Evolutionary conservation across 2,797 vertebrate genomes (phyloP), one percentile per base, ranked within the genome.

Genomic region (Garrulus glandarius): DNA sequence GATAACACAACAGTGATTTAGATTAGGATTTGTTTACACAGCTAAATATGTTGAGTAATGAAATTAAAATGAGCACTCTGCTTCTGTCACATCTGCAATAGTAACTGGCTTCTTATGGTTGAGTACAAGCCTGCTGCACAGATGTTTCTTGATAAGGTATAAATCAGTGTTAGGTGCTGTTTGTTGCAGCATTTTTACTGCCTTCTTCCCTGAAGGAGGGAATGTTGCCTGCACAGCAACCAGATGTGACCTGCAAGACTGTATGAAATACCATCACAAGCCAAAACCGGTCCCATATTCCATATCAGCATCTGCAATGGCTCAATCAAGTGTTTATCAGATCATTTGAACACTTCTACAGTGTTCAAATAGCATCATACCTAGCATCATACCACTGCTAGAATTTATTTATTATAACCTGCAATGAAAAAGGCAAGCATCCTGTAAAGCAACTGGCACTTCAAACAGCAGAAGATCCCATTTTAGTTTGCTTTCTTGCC

Each of bases 261-360:
- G 30, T 47, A 81, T 50, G 68, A 92, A 94, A 95, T 41, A 81
- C 13, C 78, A 83, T 68, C 75, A 79, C 30, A 89, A 87, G 80
- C 37, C 77, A 84, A 88, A 97, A 6, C 30, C 68, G 46, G 52
- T 90, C 85, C 70, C 83, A 76, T 34, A 89, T 86, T 94, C 87
- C 43, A 1, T 37, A 92, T 88, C 70, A 89, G 80, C 56, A 95
- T 96, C 81, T 86, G 93, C 94, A 60, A 43, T 44, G 36, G 60
- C 80, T 97, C 95, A 97, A 97, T 97, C 95, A 97, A 97, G 89
- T 93, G 97, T 97, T 97, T 93, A 97, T 93, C 72, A 92, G 59
- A 53, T 65, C 56, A 34, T 84, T 39, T 43, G 43, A 64, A 68
- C 60, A 34, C 46, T 87, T 82, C 84, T 68, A 82, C 56, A 77